These are phyloP conservation scores for Heterochromis multidens DNA, from an alignment of 2,113 vertebrate species.

Conservation along the genomic window DNA sequence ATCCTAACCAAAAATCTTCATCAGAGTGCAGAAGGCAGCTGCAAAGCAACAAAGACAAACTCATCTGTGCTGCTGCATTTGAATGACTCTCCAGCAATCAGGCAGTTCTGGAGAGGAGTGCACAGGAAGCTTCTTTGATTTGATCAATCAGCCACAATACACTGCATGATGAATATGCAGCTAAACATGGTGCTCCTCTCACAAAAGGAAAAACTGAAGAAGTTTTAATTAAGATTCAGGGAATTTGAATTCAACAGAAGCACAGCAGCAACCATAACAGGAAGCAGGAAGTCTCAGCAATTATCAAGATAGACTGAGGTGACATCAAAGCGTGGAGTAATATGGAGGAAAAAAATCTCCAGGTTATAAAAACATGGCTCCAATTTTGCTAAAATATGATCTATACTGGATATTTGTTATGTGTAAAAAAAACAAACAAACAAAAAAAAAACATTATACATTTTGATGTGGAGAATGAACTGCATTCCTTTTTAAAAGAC, in stretches of 20 bases:
- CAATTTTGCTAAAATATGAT: neutral
- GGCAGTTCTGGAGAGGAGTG: slow-evolving; percentile 35
- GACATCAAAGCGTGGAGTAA: neutral
- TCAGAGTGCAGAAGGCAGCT: slow-evolving; percentile 35
- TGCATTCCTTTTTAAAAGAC: neutral
- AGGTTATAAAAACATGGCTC: neutral
- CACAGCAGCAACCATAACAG: slow-evolving; percentile 7
- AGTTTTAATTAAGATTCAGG: slow-evolving; percentile 51
- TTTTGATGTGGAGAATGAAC: neutral
- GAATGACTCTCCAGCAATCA: slow-evolving; percentile 51
- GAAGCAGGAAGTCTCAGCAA: slow-evolving; percentile 41
- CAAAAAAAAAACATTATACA: neutral
- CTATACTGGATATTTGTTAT: neutral
- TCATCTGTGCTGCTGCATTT: slow-evolving; percentile 8
- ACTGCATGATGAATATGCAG: slow-evolving; percentile 51
- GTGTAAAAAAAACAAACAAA: too few relatives aligned
- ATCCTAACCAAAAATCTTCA: neutral
- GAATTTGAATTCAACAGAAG: slow-evolving; percentile 15
- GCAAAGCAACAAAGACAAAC: slow-evolving; percentile 43
- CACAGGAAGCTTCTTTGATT: slow-evolving; percentile 52
- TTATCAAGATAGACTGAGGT: neutral
- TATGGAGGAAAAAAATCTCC: neutral
- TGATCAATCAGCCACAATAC: slow-evolving; percentile 48
- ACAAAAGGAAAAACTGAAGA: slow-evolving; percentile 19
- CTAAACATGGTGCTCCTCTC: slow-evolving; percentile 17